phyloP scores from a whole-genome alignment of 2,113 vertebrate species.

The Oxyruncus cristatus region DNA sequence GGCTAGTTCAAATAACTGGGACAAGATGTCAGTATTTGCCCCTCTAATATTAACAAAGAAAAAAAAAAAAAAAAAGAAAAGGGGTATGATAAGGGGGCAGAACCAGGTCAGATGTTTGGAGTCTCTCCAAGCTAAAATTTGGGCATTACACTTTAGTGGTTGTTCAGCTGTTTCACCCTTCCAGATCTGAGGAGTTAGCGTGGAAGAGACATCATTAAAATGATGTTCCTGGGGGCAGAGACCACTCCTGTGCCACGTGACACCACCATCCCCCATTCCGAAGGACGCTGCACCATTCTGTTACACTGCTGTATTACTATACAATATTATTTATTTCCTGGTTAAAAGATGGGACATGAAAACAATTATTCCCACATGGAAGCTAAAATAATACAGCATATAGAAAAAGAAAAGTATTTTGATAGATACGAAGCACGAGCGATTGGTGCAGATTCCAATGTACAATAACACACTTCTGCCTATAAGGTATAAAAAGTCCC shows the following conservation, averaged over 20 bases:
- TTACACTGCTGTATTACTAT: neutral
- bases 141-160: neutral
- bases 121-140: neutral
- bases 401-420: neutral
- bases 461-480: neutral
- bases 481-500: neutral
- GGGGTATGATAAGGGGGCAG: fast-evolving
- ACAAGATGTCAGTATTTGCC: neutral
- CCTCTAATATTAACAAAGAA: neutral
- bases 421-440: neutral
- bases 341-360: neutral
- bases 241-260: neutral
- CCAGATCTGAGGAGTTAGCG: neutral
- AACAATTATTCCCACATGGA: neutral
- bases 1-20: neutral
- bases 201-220: neutral
- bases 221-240: neutral
- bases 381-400: neutral
- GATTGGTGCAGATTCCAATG: neutral
- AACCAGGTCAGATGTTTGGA: neutral
- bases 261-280: neutral
- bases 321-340: neutral
- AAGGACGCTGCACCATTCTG: neutral
- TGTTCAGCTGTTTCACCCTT: neutral
- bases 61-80: fast-evolving